Conservation (phyloP, 2,113 vertebrate species). For the Nothoprocta perdicaria region DNA sequence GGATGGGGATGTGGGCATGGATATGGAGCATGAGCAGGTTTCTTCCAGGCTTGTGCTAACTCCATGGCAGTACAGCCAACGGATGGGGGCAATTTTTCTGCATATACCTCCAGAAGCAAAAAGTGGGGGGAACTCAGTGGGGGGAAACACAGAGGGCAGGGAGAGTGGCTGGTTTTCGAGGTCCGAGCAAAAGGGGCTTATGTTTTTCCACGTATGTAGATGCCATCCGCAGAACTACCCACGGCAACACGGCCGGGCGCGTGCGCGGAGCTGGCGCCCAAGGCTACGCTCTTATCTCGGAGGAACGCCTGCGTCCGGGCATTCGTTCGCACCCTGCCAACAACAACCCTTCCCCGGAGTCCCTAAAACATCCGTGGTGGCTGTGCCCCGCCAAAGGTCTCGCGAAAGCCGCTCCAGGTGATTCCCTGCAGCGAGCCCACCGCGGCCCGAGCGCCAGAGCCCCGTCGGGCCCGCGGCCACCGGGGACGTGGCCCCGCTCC, state of each 20-base stretch:
- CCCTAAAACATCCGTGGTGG: constrained; percentile 42
- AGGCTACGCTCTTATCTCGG: not conserved
- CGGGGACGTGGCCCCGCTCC: too few species aligned
- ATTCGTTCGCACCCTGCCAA: constrained; percentile 9
- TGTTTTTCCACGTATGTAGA: not conserved
- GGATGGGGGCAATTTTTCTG: fast-evolving
- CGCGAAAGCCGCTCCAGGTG: constrained; percentile 32
- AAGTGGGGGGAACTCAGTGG: fast-evolving
- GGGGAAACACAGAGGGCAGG: not conserved
- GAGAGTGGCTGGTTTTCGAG: not conserved
- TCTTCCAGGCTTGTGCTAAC: fast-evolving
- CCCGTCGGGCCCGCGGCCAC: too few species aligned
- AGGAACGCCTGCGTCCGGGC: constrained; percentile 38
- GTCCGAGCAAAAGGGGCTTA: not conserved
- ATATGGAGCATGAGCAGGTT: not conserved
- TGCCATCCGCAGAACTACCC: not conserved
- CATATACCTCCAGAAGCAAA: not conserved
- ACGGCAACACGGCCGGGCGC: too few species aligned
- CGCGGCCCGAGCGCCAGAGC: not conserved
- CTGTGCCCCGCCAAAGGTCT: not conserved
- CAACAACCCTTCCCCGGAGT: not conserved
- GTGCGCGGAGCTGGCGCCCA: not conserved
- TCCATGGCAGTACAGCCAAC: not conserved
- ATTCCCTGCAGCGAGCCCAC: not conserved
- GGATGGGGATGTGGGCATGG: too few species aligned